These are phyloP conservation scores for Cairina moschata DNA, from an alignment of 2,113 vertebrate genomes.

Conservation along the genomic window DNA sequence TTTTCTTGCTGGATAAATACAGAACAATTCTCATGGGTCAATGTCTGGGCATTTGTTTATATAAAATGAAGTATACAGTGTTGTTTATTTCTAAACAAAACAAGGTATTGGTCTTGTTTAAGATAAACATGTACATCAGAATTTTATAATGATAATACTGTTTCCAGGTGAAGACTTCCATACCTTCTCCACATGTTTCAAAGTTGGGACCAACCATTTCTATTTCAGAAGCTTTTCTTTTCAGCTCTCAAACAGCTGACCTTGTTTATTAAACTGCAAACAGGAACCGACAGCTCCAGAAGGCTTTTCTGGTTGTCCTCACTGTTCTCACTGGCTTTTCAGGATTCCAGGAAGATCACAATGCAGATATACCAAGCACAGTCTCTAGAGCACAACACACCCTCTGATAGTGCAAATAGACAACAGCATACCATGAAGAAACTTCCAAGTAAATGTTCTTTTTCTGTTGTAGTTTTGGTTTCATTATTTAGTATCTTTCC, in stretches of 20 bases:
- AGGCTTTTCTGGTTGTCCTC: not conserved
- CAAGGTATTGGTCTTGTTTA: not conserved
- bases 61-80: not conserved
- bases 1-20: not conserved
- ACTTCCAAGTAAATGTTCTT: not conserved
- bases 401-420: not conserved
- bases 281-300: not conserved
- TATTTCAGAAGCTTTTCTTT: not conserved
- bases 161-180: not conserved
- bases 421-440: not conserved
- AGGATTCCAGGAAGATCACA: not conserved
- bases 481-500: not conserved
- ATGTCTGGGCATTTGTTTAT: not conserved
- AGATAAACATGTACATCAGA: not conserved
- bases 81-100: not conserved
- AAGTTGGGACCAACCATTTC: not conserved
- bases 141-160: not conserved
- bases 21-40: not conserved
- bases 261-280: not conserved
- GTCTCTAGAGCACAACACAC: not conserved
- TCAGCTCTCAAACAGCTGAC: not conserved
- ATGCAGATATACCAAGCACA: not conserved
- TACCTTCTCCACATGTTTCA: not conserved
- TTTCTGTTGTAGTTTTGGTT: not conserved
- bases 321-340: not conserved